Evolutionary conservation across 2,797 vertebrate genomes (phyloP).

Genomic region (Podargus strigoides): DNA sequence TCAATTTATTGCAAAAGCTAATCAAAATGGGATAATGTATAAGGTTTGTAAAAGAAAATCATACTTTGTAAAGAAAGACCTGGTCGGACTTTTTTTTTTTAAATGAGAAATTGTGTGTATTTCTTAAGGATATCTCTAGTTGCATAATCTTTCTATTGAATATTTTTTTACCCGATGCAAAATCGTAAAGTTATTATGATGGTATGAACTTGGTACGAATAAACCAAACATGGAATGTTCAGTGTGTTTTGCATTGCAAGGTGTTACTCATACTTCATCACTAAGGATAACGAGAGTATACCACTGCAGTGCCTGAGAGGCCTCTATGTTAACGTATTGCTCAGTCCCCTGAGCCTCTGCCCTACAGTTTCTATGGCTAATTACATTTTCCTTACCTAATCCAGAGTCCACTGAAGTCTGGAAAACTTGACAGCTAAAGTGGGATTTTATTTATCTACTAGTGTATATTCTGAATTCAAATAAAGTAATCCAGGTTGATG

Average conservation of each 20-base stretch:
- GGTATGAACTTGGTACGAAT: background rate
- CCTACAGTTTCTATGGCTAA: background rate
- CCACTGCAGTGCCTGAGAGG: background rate
- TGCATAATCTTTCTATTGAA: background rate
- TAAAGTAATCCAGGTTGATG: background rate
- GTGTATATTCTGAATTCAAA: background rate
- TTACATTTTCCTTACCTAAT: background rate
- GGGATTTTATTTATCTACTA: background rate
- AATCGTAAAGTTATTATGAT: background rate
- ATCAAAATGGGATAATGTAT: background rate
- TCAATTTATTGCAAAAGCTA: conserved; percentile 33
- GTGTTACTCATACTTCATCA: background rate
- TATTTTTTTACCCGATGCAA: background rate
- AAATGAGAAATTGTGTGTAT: background rate
- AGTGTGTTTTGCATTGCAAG: background rate
- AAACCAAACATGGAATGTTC: background rate
- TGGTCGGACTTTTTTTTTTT: background rate
- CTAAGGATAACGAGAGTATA: background rate
- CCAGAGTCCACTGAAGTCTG: background rate
- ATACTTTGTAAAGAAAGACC: background rate
- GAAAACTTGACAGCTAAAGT: background rate
- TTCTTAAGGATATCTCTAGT: background rate
- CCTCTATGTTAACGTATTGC: background rate
- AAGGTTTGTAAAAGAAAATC: background rate
- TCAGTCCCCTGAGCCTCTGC: background rate